Evolutionary conservation across 2,888 invertebrate genomes (phyloP).

Genomic region (Andrena camellia): DNA sequence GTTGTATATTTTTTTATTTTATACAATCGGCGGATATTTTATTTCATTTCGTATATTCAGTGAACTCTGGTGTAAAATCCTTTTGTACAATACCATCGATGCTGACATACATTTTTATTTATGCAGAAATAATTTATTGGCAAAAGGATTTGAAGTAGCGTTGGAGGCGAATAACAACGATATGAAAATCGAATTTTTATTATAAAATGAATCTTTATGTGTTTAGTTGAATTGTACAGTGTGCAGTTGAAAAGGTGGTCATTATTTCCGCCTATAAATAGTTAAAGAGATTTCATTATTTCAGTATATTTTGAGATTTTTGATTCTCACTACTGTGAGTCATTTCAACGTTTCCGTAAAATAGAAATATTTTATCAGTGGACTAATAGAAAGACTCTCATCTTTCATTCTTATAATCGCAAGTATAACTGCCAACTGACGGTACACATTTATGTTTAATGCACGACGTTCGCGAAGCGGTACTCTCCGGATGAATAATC

Average conservation of each 20-base stretch:
- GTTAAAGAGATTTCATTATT: too few relatives aligned
- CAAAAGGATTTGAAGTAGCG: background rate
- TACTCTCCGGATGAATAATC: conserved; percentile 22
- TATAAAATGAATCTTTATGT: background rate
- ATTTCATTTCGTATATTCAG: background rate
- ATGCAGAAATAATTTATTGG: background rate
- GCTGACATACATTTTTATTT: background rate
- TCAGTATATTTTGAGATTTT: too few relatives aligned
- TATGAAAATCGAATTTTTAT: background rate
- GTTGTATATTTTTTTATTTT: background rate
- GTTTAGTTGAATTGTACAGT: background rate
- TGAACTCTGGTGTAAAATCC: background rate
- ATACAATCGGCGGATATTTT: background rate
- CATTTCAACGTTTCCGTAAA: too few relatives aligned
- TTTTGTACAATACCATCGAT: background rate
- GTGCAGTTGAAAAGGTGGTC: too few relatives aligned
- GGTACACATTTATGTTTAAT: background rate
- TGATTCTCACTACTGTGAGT: too few relatives aligned
- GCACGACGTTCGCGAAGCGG: background rate
- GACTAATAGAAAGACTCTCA: too few relatives aligned
- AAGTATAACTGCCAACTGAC: too few relatives aligned
- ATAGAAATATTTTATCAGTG: too few relatives aligned
- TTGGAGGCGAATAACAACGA: background rate
- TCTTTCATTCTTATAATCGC: too few relatives aligned
- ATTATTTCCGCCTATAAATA: too few relatives aligned